Base-by-base conservation (phyloP, 2,113 vertebrate genomes). In the Cyanocitta stelleri region DNA sequence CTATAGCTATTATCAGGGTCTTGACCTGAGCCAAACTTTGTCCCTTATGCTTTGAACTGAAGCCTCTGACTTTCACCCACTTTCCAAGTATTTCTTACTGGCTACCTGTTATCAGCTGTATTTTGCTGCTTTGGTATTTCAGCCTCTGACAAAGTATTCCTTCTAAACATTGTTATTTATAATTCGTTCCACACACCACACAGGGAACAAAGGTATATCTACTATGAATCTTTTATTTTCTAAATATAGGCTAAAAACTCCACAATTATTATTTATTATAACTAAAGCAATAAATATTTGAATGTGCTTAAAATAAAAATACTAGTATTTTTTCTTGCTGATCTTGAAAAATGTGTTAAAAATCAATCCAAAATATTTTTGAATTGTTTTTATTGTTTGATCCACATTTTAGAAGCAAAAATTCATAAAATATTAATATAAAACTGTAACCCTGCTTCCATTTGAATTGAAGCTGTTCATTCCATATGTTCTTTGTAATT, bases 281-380 rank as follows among this genome's bases (percentile, higher is more conserved):
- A 76, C 4, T 55, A 67, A 67, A 18, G 2, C 21, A 27, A 68
- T 82, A 49, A 44, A 35, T 35, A 73, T 43, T n/a, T 37, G 12
- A 58, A 37, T 11, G 6, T 62, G 3, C 1, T 76, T 52, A 72
- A 13, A 58, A 68, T 20, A 63, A 85, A 89, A 77, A 52, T 30
- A 3, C 3, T 49, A 21, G 1, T 10, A 12, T 32, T 18, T 64
- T 68, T n/a, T 11, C 26, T 37, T 77, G 4, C 1, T 59, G 6
- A 63, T 54, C 7, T 55, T 11, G 0, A 80, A 75, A 74, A 63
- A 63, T 20, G 2, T 43, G 2, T 52, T 54, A 22, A 62, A 80
- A 1, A 6, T 43, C 30, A 90, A 66, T 3, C 1, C 11, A 71
- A 75, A 32, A 18, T 51, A 55, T 52, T 79, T 9, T 13, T 44